Evolutionary conservation across 2,113 vertebrate genomes (phyloP).

Genomic region (Gulo gulo): DNA sequence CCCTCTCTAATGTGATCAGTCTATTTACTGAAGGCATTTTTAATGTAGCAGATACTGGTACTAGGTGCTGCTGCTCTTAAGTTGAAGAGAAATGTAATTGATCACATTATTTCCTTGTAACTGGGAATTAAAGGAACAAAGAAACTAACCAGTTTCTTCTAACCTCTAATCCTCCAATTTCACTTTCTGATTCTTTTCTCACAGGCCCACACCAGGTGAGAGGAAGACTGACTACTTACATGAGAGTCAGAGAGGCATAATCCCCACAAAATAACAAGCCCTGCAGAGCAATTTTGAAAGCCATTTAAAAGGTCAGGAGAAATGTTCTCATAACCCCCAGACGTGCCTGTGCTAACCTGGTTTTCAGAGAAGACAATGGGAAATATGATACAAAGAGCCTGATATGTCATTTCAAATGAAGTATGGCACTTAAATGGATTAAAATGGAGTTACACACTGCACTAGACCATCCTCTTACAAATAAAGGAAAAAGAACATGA

Average conservation of each 20-base stretch:
- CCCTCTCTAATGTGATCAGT: background rate
- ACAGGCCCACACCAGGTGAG: background rate
- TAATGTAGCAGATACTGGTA: background rate
- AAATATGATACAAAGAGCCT: background rate
- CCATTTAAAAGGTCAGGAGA: background rate
- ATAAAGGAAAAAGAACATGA: background rate
- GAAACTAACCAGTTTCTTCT: background rate
- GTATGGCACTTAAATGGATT: background rate
- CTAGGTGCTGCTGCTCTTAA: background rate
- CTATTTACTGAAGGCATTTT: background rate
- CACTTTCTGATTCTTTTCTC: background rate
- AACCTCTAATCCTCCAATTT: background rate
- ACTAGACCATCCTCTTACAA: background rate
- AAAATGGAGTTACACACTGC: background rate
- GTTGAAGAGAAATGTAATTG: background rate
- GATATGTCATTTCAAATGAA: background rate
- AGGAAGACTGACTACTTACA: conserved; percentile 10
- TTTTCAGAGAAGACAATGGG: background rate
- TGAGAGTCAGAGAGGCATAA: background rate
- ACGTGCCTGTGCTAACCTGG: background rate
- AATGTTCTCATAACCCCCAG: background rate
- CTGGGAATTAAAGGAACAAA: conserved; percentile 6
- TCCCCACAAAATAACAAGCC: background rate
- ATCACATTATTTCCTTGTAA: background rate
- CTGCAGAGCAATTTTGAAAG: background rate